phyloP scores from a whole-genome alignment of 2,797 vertebrate species.

The Anguilla marmorata region DNA sequence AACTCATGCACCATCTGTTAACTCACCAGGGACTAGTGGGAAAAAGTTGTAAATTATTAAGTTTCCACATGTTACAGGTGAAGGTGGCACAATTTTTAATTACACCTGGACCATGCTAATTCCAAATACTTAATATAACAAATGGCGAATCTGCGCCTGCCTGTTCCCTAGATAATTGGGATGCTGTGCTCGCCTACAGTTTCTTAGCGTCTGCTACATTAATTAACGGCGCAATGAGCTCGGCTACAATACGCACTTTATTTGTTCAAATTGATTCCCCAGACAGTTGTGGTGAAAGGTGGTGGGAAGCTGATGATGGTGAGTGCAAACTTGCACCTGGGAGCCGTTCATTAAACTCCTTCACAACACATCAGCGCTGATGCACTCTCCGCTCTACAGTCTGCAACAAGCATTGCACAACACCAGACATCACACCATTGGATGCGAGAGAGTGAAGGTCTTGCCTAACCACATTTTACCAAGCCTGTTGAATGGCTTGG shows the following conservation, averaged over 20 bases:
- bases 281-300: slow-evolving; percentile 54
- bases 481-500: slow-evolving; percentile 31
- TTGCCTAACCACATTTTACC: neutral
- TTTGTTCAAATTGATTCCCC: slow-evolving; percentile 60
- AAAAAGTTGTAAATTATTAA: slow-evolving; percentile 60
- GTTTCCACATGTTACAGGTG: slow-evolving; percentile 62
- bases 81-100: slow-evolving; percentile 61
- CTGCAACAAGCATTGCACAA: slow-evolving; percentile 32
- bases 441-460: neutral
- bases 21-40: slow-evolving; percentile 47
- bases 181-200: slow-evolving; percentile 49
- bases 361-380: slow-evolving; percentile 10
- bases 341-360: slow-evolving; percentile 45
- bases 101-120: slow-evolving; percentile 63
- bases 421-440: neutral
- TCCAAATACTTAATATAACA: slow-evolving; percentile 63
- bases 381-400: neutral
- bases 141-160: slow-evolving; percentile 58
- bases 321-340: slow-evolving; percentile 48
- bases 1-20: slow-evolving; percentile 55
- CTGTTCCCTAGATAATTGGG: slow-evolving; percentile 59
- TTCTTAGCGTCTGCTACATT: slow-evolving; percentile 60
- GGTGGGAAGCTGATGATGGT: slow-evolving; percentile 47
- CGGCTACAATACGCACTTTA: slow-evolving; percentile 61
- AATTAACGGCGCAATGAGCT: slow-evolving; percentile 60